phyloP scores from a whole-genome alignment of 1,140 invertebrate genomes.

The Olivierus martensii region DNA sequence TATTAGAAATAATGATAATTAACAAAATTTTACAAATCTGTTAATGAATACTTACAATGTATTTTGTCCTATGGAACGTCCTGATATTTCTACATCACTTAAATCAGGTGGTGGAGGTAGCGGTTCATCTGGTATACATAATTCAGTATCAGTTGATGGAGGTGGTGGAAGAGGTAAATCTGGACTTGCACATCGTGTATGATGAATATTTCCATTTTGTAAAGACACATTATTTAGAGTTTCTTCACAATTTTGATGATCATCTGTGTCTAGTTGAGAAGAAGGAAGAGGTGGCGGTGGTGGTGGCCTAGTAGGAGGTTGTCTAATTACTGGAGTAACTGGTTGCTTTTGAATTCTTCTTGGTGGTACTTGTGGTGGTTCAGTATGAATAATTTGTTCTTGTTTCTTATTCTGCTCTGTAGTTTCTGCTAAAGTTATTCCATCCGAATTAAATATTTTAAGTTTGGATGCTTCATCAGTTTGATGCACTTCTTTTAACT shows the following conservation, averaged over 20 bases:
- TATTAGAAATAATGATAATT: no score
- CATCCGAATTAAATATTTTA: slow-evolving; percentile 13
- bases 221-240: no score
- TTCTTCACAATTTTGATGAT: no score
- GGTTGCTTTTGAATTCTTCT: not conserved
- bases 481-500: slow-evolving; percentile 15
- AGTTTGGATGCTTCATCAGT: slow-evolving; percentile 12
- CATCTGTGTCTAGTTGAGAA: not conserved
- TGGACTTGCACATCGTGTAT: slow-evolving; percentile 10
- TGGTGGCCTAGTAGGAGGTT: slow-evolving; percentile 10
- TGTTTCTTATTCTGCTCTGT: not conserved
- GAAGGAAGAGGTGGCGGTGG: slow-evolving; percentile 7
- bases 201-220: no score
- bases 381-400: not conserved
- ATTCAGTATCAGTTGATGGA: slow-evolving; percentile 11
- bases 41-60: no score
- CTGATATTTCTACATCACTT: slow-evolving; percentile 7
- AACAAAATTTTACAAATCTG: no score
- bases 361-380: not conserved
- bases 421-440: slow-evolving; percentile 11
- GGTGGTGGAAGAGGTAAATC: slow-evolving; percentile 13
- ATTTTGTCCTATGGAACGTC: no score
- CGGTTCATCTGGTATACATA: slow-evolving; percentile 21
- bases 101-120: slow-evolving; percentile 23
- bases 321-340: slow-evolving; percentile 4